A percentile compares a stretch with the other conserved stretches of the same genome.
These are phyloP conservation scores for Staurois parvus DNA, from an alignment of 2,797 vertebrate genomes.

Conservation along the genomic window DNA sequence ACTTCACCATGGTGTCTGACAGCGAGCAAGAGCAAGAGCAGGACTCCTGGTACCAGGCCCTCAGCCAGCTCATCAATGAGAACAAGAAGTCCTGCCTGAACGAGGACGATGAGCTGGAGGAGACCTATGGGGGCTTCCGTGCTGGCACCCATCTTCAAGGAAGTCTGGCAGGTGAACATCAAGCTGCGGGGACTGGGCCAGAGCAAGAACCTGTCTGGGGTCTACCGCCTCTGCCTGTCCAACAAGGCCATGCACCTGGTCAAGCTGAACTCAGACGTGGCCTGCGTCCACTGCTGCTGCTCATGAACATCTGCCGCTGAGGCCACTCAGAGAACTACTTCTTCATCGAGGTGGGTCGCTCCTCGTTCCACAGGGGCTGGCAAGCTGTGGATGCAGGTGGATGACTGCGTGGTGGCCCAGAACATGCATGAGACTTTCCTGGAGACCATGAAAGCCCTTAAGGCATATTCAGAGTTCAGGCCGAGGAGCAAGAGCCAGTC, in stretches of 20 bases:
- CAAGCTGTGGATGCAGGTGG: constrained; percentile 99
- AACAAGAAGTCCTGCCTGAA: constrained; percentile 86
- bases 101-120: constrained; percentile 68
- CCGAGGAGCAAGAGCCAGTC: constrained; percentile 95
- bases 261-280: constrained; percentile 92
- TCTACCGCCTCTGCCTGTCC: constrained; percentile 94
- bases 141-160: constrained; percentile 90
- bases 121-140: constrained; percentile 79
- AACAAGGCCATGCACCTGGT: constrained; percentile 92
- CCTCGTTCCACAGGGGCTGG: constrained; percentile 94
- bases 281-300: constrained; percentile 93
- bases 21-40: constrained; percentile 95
- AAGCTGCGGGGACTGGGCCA: constrained; percentile 97
- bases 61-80: constrained; percentile 93
- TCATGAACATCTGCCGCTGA: constrained; percentile 96
- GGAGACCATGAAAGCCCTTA: constrained; percentile 96
- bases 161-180: constrained; percentile 98
- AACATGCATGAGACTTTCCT: constrained; percentile 97
- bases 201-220: constrained; percentile 94
- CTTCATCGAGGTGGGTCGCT: constrained; percentile 96
- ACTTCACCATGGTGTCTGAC: constrained; percentile 94
- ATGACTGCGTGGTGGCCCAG: constrained; percentile 95
- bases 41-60: constrained; percentile 94
- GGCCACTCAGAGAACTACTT: constrained; percentile 98
- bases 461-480: constrained; percentile 91